These are phyloP conservation scores for Gambelia wislizenii DNA, from an alignment of 2,797 vertebrate species.

Conservation along the genomic window DNA sequence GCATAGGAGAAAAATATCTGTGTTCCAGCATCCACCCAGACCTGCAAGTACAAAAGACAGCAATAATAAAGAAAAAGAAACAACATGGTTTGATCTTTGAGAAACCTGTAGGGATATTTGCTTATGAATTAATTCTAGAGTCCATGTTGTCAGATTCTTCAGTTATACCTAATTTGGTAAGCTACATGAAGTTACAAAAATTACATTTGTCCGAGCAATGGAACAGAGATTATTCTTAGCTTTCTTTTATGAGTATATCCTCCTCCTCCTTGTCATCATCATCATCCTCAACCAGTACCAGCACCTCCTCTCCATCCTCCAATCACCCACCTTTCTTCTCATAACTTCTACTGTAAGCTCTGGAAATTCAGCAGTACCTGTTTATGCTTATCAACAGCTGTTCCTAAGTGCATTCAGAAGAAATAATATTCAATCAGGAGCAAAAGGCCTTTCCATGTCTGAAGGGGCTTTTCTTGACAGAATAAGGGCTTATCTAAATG, in stretches of 20 bases:
- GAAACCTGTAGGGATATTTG: rapidly evolving
- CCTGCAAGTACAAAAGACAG: conserved; percentile 78
- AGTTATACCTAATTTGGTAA: not conserved
- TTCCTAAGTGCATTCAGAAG: not conserved
- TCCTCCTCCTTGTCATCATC: too few species aligned
- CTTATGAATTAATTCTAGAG: not conserved
- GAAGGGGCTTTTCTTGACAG: not conserved
- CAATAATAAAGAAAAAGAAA: not conserved
- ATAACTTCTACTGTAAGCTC: not conserved
- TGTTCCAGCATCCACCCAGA: conserved; percentile 98
- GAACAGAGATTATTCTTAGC: not conserved
- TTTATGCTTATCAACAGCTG: not conserved
- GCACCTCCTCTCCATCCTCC: too few species aligned
- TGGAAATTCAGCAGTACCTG: not conserved
- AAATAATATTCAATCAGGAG: not conserved
- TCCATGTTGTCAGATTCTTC: not conserved
- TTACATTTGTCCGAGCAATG: not conserved
- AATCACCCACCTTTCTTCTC: too few species aligned
- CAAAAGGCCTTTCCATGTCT: not conserved
- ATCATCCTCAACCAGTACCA: not conserved
- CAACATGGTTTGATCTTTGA: not conserved
- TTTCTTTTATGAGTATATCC: not conserved
- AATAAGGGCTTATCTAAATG: too few species aligned
- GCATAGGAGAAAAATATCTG: conserved; percentile 99
- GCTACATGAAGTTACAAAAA: not conserved